Conservation (phyloP, 2,888 invertebrate genomes). For the Nematopogon swammerdamellus region DNA sequence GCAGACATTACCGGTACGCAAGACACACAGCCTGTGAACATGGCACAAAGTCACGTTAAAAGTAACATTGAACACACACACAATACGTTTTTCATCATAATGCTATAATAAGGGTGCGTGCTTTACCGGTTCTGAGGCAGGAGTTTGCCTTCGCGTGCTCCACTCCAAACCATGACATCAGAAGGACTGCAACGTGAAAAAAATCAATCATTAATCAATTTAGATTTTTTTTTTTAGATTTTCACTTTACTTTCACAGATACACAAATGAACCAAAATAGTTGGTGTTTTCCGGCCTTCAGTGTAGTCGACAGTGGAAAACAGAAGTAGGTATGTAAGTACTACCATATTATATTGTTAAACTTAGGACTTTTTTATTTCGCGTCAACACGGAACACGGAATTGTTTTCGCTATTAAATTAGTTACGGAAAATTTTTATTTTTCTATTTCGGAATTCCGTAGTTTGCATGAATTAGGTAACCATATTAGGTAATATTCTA, state of each 20-base stretch:
- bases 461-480: no score
- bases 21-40: neutral
- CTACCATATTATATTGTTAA: no score
- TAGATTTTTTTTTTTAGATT: neutral
- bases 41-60: neutral
- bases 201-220: neutral
- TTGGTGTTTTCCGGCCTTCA: no score
- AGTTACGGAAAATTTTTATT: no score
- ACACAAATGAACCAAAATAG: neutral
- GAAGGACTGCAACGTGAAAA: constrained; percentile 40
- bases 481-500: no score
- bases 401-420: no score
- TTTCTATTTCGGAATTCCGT: no score
- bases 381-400: no score
- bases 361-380: constrained; percentile 4
- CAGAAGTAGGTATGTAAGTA: no score
- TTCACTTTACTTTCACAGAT: constrained; percentile 1
- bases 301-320: no score
- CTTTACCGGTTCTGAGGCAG: constrained; percentile 52
- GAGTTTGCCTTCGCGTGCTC: constrained; percentile 49
- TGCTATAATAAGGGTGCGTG: constrained; percentile 4
- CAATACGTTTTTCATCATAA: neutral
- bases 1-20: neutral
- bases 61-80: neutral
- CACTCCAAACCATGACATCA: constrained; percentile 54